These are phyloP conservation scores for Drosophila imparisetae DNA, from an alignment of 2,888 invertebrate genomes.

Conservation along the genomic window DNA sequence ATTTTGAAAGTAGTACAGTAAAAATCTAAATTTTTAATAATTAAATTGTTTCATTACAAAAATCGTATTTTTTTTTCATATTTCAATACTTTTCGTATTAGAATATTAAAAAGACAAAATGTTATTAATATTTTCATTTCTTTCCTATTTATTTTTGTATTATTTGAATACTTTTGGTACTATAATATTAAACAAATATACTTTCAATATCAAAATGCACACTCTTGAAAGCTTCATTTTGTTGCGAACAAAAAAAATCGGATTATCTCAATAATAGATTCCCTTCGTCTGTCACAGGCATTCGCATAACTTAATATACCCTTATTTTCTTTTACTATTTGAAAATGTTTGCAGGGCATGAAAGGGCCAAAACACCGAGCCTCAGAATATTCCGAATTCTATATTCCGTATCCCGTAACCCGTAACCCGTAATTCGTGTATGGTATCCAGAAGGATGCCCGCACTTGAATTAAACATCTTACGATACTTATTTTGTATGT, in stretches of 20 bases:
- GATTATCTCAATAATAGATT: neutral
- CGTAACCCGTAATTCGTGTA: neutral
- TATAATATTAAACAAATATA: neutral
- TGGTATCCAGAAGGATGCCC: constrained; percentile 35
- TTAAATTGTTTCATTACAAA: no score
- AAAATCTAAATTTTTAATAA: no score
- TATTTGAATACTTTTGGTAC: neutral
- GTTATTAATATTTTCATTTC: neutral
- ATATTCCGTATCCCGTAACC: neutral
- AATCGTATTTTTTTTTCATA: neutral
- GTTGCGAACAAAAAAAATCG: neutral
- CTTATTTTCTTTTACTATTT: neutral
- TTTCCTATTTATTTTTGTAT: neutral
- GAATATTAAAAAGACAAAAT: neutral
- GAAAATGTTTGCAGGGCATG: neutral
- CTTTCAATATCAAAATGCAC: neutral
- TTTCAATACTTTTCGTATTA: neutral
- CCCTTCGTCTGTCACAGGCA: neutral
- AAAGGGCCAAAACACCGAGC: neutral
- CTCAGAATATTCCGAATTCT: neutral
- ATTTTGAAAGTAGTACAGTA: no score
- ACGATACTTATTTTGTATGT: constrained; percentile 51
- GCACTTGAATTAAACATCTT: constrained; percentile 74
- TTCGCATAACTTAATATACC: neutral
- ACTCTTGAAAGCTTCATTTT: neutral